phyloP scores from a whole-genome alignment of 2,113 vertebrate species.

The Chaetops frenatus region DNA sequence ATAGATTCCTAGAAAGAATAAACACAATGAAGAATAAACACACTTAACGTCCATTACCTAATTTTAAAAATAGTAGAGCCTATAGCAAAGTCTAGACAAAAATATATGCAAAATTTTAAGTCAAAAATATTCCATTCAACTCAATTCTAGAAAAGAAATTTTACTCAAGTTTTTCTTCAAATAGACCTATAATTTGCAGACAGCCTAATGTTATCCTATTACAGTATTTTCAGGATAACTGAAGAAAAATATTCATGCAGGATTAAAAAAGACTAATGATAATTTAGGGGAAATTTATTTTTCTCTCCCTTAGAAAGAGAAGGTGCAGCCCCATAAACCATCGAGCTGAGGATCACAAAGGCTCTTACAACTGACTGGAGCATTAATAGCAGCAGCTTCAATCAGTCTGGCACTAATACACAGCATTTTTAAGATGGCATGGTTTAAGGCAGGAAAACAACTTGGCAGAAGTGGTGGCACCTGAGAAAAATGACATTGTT shows the following conservation, averaged over 20 bases:
- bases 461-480: constrained; percentile 10
- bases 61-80: background rate
- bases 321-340: background rate
- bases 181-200: background rate
- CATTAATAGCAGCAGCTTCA: background rate
- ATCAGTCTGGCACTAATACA: constrained; percentile 12
- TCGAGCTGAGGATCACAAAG: background rate
- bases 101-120: background rate
- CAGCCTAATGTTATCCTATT: background rate
- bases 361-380: background rate
- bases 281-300: background rate
- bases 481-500: constrained; percentile 18
- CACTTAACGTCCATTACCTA: background rate
- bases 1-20: background rate
- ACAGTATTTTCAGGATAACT: background rate
- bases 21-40: background rate
- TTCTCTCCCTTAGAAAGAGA: background rate
- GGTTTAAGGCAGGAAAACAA: background rate
- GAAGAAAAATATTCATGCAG: background rate
- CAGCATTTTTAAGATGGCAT: background rate
- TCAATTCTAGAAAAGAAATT: constrained; percentile 19
- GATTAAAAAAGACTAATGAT: background rate
- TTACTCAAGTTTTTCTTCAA: constrained; percentile 3
- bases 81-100: background rate
- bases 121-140: constrained; percentile 34